These are phyloP conservation scores for Hetaerina titia DNA, from an alignment of 2,888 invertebrate genomes.

Conservation along the genomic window DNA sequence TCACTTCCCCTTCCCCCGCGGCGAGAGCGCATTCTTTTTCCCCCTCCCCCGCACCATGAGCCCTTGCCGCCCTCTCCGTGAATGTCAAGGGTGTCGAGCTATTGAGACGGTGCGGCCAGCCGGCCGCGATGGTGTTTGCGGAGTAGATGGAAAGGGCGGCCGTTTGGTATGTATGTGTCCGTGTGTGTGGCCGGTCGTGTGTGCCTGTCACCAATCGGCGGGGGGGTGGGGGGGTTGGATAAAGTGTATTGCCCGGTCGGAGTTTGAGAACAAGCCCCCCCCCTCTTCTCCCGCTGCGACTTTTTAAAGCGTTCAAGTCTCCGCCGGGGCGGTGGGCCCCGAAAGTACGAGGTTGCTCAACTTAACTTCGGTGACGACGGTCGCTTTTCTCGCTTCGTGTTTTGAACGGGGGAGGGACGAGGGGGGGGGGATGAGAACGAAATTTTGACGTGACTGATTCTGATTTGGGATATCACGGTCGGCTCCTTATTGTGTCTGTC, in stretches of 20 bases:
- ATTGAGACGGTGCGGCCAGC: background rate
- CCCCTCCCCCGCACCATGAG: background rate
- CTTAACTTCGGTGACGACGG: too few relatives aligned
- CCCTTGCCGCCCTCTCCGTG: background rate
- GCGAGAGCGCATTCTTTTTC: background rate
- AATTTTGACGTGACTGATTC: too few relatives aligned
- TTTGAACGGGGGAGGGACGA: too few relatives aligned
- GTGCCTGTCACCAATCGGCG: background rate
- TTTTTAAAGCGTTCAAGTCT: background rate
- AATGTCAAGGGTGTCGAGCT: slow-evolving; percentile 21
- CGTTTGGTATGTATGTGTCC: too few relatives aligned
- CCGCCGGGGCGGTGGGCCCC: too few relatives aligned
- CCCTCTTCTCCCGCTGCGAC: background rate
- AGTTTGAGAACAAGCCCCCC: background rate
- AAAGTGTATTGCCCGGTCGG: background rate
- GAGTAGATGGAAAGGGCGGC: background rate
- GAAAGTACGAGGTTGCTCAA: too few relatives aligned
- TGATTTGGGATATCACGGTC: too few relatives aligned
- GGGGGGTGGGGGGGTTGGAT: too few relatives aligned
- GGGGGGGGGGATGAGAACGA: too few relatives aligned
- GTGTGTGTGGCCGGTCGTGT: too few relatives aligned
- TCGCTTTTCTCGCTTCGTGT: too few relatives aligned
- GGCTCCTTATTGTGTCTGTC: too few relatives aligned
- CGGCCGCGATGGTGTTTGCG: background rate
- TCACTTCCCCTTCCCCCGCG: background rate